Base-by-base conservation (phyloP, 2,113 vertebrate genomes). In the Mus spicilegus region DNA sequence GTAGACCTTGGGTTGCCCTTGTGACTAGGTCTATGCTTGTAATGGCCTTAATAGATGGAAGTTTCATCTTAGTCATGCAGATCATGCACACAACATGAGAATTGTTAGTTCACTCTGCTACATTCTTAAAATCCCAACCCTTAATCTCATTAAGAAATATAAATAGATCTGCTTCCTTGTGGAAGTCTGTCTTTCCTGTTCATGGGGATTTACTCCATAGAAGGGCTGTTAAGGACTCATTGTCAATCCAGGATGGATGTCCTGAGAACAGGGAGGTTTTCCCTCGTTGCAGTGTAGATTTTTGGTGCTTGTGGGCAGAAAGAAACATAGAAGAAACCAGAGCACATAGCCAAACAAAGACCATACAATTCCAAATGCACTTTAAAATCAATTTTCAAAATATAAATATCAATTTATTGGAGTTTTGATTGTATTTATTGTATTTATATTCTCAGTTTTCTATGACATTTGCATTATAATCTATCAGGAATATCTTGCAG, bases 111-210 rank as follows among this genome's bases (percentile, higher is more conserved):
- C 67, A 49, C 80, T 89, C 39, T 87, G 42, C 39, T 73, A 19
- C 65, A 95, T 94, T 95, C 72, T 87, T 96, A 78, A 92, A 96
- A 89, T 96, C 86, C 54, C 13, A 88, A 67, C 56, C 80, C 30
- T 90, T 94, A 46, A 84, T 89, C 54, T 87, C 69, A 89, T 90
- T 90, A 94, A 69, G 46, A 95, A 88, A 86, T 94, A 65, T 65
- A 92, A 97, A 90, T 93, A 69, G 36, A 61, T 39, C 76, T 36
- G 30, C 54, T 81, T 49, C n/a, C 56, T 78, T 81, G 16, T 87
- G 80, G 87, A 86, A 65, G 54, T 78, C 42, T 30, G 39, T 54
- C 73, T 94, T 91, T 90, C 39, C 56, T 84, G 14, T 46, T 63
- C 80, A 39, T 87, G 7, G 61, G 63, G 46, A 39, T 77, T 93